These are phyloP conservation scores for Gymnorhina tibicen DNA, from an alignment of 2,113 vertebrate genomes.

Conservation along the genomic window DNA sequence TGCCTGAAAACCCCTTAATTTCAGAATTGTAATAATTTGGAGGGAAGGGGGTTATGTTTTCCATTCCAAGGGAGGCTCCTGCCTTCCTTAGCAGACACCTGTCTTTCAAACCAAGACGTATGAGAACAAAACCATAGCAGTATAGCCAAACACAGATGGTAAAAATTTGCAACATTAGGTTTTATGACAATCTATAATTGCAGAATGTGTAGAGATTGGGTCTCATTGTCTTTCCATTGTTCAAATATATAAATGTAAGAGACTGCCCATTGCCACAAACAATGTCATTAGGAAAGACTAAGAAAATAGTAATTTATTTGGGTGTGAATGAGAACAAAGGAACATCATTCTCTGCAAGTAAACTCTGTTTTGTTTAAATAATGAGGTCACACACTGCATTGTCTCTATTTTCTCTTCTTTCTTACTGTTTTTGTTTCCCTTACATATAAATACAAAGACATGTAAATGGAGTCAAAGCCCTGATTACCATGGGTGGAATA, in stretches of 20 bases:
- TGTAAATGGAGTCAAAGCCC: not conserved
- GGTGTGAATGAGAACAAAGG: not conserved
- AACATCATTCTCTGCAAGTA: not conserved
- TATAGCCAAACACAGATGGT: not conserved
- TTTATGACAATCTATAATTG: not conserved
- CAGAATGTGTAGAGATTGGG: not conserved
- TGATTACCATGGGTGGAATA: not conserved
- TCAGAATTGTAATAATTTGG: too few species aligned
- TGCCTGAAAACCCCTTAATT: too few species aligned
- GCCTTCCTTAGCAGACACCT: too few species aligned
- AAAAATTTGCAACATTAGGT: not conserved
- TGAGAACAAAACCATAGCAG: not conserved
- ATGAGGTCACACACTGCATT: not conserved
- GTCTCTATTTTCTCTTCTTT: not conserved
- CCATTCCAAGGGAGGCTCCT: too few species aligned
- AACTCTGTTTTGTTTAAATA: not conserved
- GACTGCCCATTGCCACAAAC: not conserved
- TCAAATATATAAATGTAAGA: not conserved
- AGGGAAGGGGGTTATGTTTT: too few species aligned
- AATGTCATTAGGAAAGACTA: not conserved
- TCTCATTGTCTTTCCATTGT: not conserved
- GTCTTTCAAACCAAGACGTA: too few species aligned
- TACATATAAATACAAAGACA: not conserved
- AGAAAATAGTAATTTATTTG: not conserved
- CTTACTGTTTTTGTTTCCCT: not conserved